Conservation (phyloP, 2,113 vertebrate genomes). For the Chinchilla lanigera region DNA sequence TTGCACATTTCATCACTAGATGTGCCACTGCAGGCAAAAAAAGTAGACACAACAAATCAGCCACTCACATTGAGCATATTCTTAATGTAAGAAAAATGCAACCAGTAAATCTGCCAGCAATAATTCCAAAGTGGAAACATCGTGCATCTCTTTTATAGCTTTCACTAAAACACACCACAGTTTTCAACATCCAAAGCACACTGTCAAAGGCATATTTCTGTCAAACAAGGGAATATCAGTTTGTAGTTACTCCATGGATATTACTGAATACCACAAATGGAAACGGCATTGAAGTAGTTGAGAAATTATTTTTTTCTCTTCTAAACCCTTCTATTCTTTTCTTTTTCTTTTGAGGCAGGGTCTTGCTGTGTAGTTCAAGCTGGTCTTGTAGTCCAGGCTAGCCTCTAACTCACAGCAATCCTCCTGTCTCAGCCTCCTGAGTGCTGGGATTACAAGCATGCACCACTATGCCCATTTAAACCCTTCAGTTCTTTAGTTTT, state of each 20-base stretch:
- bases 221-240: neutral
- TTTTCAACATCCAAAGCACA: constrained; percentile 18
- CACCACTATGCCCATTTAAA: neutral
- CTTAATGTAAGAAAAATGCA: constrained; percentile 40
- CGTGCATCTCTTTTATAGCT: constrained; percentile 45
- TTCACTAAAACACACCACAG: constrained; percentile 27
- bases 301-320: neutral
- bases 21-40: constrained; percentile 89
- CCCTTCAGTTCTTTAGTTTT: neutral
- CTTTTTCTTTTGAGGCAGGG: neutral
- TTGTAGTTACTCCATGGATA: neutral
- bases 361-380: neutral
- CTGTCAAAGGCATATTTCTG: neutral
- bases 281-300: neutral
- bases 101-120: constrained; percentile 19
- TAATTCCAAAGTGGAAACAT: neutral
- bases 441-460: neutral
- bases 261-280: neutral
- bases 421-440: neutral
- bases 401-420: neutral
- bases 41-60: neutral
- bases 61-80: neutral
- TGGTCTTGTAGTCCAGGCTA: neutral
- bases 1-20: constrained; percentile 99
- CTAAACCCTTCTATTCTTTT: neutral